Evolutionary conservation across 2,888 invertebrate species (phyloP), one percentile per base, ranked within the genome.

Genomic region (Stenolophus ochropezus): DNA sequence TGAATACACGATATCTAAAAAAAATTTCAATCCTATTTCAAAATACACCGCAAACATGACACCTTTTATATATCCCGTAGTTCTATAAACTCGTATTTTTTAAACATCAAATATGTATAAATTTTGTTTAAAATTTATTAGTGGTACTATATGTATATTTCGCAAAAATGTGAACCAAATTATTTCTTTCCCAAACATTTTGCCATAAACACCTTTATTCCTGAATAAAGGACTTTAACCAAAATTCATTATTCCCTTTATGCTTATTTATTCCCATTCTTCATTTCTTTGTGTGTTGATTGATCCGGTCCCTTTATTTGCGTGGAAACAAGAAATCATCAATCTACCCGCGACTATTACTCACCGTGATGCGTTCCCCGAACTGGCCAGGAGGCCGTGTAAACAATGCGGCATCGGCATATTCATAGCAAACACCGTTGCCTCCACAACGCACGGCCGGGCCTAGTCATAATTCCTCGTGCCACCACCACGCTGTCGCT

Each of bases 381-480:
- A 23, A 14, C 61, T 25, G 61, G 61, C 14, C 65, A 69, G 5
- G 65, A 27, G 61, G 27, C 14, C 65, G 33, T 33, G 65, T 69
- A 69, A 69, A 69, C 65, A 69, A 14, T 33, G 3, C 65, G 33
- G 33, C 65, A 69, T 69, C 65, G 33, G 33, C 65, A 69, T 69
- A 69, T 69, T 23, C 73, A 25, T 49, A 25, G 49, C 23, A 58
- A 53, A 53, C 76, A 56, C 58, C 23, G 21, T 76, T 76, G n/a
- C 53, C 33, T 58, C 76, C 14, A 49, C 49, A 76, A 76, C 25
- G 58, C 58, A 76, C 58, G 33, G 76, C 58, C 58, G 76, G 58
- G 56, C 76, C 76, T 5, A 27, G 58, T 27, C 53, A 76, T 76
- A 76, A 76, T 76, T 76, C 51, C 56, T 53, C 53, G 33, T 76